Percentiles rank a stretch among this genome's conserved stretches.
phyloP scores from a whole-genome alignment of 23 tunicate genomes.

The Trididemnum miniatum region DNA sequence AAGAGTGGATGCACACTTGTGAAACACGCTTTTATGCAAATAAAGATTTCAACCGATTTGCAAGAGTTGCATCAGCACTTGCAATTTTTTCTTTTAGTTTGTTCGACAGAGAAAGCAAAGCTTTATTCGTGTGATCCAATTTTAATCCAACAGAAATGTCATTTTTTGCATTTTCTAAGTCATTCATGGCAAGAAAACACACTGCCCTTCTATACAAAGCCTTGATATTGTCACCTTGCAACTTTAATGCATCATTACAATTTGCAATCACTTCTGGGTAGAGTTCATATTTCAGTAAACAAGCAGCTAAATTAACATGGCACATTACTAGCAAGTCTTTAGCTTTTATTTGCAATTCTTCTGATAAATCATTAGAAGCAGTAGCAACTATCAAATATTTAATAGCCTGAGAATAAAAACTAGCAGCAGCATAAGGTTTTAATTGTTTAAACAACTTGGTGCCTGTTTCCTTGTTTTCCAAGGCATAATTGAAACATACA shows the following conservation, averaged over 20 bases:
- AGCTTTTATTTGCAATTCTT: neutral
- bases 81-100: constrained; percentile 12
- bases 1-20: no score
- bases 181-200: constrained; percentile 20
- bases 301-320: constrained; percentile 60
- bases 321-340: constrained; percentile 10
- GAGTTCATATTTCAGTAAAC: constrained; percentile 23
- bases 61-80: neutral
- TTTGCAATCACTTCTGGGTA: constrained; percentile 52
- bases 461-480: constrained; percentile 27
- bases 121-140: neutral
- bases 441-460: constrained; percentile 21
- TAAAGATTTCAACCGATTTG: constrained; percentile 19
- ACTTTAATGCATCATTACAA: constrained; percentile 39
- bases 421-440: constrained; percentile 18
- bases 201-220: constrained; percentile 53
- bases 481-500: constrained; percentile 20
- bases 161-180: constrained; percentile 26
- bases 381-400: constrained; percentile 23
- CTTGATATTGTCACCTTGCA: constrained; percentile 20
- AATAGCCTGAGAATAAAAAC: constrained; percentile 38
- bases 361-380: neutral
- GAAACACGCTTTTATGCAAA: constrained; percentile 15
- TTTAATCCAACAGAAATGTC: constrained; percentile 22
- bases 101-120: neutral